Base-by-base conservation (phyloP, 2,797 vertebrate genomes). In the Spizella passerina region DNA sequence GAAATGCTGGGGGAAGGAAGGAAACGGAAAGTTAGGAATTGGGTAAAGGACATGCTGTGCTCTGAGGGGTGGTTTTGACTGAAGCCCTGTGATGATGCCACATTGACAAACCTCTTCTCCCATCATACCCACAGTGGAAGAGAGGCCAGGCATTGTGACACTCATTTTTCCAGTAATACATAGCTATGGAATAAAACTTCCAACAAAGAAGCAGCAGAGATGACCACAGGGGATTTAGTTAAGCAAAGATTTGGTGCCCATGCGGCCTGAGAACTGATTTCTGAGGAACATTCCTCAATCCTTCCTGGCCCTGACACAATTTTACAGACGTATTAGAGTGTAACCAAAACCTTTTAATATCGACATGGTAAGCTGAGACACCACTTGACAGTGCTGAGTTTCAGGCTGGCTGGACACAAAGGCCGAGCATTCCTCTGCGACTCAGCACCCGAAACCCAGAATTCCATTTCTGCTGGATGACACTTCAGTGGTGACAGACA, bases 401-500 rank as follows among this genome's bases (percentile, higher is more conserved):
- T 96, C 95, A 97, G 82, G 50, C 90, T 91, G 89, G 82, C 79
- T 53, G 59, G 93, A 83, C 78, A 90, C 84, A 96, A 94, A 96
- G 84, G 94, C 88, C 49, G 88, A 97, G 53, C 77, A 78, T 68
- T 79, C 69, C 65, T 79, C 83, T 65, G 83, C 49, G 2, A 78
- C 86, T 94, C 88, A 86, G 81, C 89, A 87, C 75, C 89, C 5
- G 7, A 95, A 90, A 89, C 90, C 84, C 95, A 94, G 91, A 94
- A 92, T 93, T 76, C 57, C 92, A 80, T 97, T 96, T 91, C 95
- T 96, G 52, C 85, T 93, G 85, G 93, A 95, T 96, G 96, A 93
- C 90, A 95, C 92, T 80, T 81, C 47, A 76, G 82, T 7, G 65
- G 84, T 93, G 95, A 95, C 94, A 95, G 76, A 46, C 92, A 57